A percentile compares a stretch with the other conserved stretches of the same genome.
phyloP scores from a whole-genome alignment of 2,888 invertebrate genomes.

The Aleiodes leptofemur region DNA sequence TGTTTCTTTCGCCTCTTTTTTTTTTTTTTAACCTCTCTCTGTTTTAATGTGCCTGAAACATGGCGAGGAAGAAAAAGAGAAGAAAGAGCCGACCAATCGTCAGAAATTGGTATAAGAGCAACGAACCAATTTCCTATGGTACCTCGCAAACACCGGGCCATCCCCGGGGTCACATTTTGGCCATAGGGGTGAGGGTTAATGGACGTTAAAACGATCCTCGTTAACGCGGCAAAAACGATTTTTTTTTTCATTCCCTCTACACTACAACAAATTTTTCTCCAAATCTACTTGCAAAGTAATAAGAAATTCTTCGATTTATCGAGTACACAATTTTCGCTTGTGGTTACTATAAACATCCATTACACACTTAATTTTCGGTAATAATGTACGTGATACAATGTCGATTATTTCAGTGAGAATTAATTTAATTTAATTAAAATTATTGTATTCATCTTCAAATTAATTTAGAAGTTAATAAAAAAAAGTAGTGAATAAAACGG shows the following conservation, averaged over 20 bases:
- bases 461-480: too few relatives aligned
- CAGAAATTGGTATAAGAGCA: slow-evolving; percentile 70
- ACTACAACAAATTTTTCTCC: slow-evolving; percentile 38
- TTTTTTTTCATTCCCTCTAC: slow-evolving; percentile 46
- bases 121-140: slow-evolving; percentile 70
- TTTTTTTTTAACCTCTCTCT: slow-evolving; percentile 5
- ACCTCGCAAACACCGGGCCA: slow-evolving; percentile 68
- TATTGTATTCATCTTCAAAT: too few relatives aligned
- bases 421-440: too few relatives aligned
- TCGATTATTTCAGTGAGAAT: neutral
- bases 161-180: slow-evolving; percentile 63
- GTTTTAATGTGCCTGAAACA: slow-evolving; percentile 24
- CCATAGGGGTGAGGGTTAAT: slow-evolving; percentile 70
- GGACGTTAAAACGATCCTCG: slow-evolving; percentile 74
- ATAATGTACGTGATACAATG: slow-evolving; percentile 27
- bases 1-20: slow-evolving; percentile 23
- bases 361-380: slow-evolving; percentile 22
- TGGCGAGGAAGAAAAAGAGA: slow-evolving; percentile 7
- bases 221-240: slow-evolving; percentile 67
- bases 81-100: slow-evolving; percentile 62
- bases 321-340: slow-evolving; percentile 19
- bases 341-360: slow-evolving; percentile 19
- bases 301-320: slow-evolving; percentile 42
- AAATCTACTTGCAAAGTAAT: neutral
- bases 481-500: too few relatives aligned